Conservation (phyloP, 2,113 vertebrate genomes). For the Hydrolagus affinis region DNA sequence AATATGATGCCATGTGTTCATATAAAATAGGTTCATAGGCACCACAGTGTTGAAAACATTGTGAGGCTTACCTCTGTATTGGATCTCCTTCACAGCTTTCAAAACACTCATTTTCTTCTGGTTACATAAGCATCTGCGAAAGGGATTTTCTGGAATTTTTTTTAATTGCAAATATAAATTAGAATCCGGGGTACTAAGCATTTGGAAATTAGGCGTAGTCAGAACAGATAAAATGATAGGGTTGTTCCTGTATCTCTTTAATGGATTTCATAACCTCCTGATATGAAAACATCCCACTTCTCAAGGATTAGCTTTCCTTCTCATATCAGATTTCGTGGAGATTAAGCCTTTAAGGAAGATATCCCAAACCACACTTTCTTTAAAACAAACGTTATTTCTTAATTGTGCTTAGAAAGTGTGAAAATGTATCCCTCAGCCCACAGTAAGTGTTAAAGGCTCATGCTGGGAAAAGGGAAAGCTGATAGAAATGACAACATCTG, state of each 20-base stretch:
- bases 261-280: background rate
- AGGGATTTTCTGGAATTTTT: background rate
- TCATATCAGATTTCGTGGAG: too few relatives aligned
- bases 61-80: background rate
- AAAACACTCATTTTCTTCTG: background rate
- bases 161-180: background rate
- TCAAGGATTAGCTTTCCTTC: too few relatives aligned
- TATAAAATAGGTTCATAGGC: conserved; percentile 15
- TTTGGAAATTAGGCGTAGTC: background rate
- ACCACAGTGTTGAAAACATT: conserved; percentile 21
- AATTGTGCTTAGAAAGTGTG: too few relatives aligned
- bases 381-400: too few relatives aligned
- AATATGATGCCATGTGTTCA: conserved; percentile 14
- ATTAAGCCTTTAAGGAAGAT: too few relatives aligned
- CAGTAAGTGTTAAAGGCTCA: background rate
- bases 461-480: background rate
- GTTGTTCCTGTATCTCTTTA: background rate
- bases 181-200: background rate
- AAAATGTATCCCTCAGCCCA: too few relatives aligned
- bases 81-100: conserved; percentile 8
- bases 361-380: too few relatives aligned
- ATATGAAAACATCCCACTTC: too few relatives aligned
- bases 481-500: too few relatives aligned
- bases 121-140: background rate
- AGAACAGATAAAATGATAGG: background rate